Conservation (phyloP, 2,888 invertebrate species). For the Pinctada fucata region DNA sequence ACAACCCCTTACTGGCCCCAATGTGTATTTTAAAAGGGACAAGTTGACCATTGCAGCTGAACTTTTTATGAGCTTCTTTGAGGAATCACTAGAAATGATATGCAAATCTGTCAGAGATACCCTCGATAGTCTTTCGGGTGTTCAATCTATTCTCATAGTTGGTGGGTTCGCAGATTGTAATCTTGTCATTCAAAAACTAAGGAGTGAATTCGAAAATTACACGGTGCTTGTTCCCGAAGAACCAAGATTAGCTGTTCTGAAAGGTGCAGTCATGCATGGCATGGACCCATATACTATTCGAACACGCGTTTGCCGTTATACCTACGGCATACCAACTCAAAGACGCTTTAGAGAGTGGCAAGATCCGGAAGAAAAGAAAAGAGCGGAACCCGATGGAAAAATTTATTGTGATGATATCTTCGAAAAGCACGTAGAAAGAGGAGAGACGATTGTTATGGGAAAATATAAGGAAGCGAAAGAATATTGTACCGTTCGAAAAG, state of each 20-base stretch:
- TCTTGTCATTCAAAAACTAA: slow-evolving; percentile 35
- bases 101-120: no score
- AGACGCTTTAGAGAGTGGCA: slow-evolving; percentile 29
- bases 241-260: slow-evolving; percentile 35
- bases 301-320: slow-evolving; percentile 38
- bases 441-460: slow-evolving; percentile 30
- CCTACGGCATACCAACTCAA: slow-evolving; percentile 43
- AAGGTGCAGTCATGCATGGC: slow-evolving; percentile 52
- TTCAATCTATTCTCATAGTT: slow-evolving; percentile 42
- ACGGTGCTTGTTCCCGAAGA: slow-evolving; percentile 35
- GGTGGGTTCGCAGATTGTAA: slow-evolving; percentile 49
- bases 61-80: slow-evolving; percentile 24
- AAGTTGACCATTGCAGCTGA: slow-evolving; percentile 27
- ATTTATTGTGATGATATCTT: slow-evolving; percentile 41
- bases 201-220: slow-evolving; percentile 16
- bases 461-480: background rate
- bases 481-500: background rate
- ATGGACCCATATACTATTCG: slow-evolving; percentile 39
- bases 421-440: slow-evolving; percentile 30
- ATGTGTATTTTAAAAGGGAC: slow-evolving; percentile 32
- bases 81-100: slow-evolving; percentile 11
- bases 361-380: slow-evolving; percentile 16
- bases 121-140: slow-evolving; percentile 5
- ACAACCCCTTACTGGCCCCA: background rate
- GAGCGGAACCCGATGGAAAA: slow-evolving; percentile 15